Percentiles rank a stretch among this genome's conserved stretches.
Evolutionary conservation across 2,888 invertebrate species (phyloP).

Genomic region (Acheta domesticus): DNA sequence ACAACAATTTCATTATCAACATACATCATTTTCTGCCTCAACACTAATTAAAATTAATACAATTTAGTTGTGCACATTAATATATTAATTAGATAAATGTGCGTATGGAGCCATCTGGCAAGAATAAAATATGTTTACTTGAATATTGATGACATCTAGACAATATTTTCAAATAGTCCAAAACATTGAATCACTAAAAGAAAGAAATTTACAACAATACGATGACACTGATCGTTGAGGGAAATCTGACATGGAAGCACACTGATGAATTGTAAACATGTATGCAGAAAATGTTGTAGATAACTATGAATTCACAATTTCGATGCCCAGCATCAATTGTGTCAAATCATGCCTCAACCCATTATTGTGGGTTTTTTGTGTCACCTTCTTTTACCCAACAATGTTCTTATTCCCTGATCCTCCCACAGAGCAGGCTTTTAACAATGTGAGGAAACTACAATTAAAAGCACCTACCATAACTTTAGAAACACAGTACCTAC

Average conservation of each 20-base stretch:
- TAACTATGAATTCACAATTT: background rate
- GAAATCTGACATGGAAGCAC: background rate
- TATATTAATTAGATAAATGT: background rate
- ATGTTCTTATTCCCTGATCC: background rate
- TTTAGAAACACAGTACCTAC: background rate
- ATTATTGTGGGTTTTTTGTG: background rate
- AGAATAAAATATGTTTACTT: background rate
- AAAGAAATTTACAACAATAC: background rate
- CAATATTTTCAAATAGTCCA: too few relatives aligned
- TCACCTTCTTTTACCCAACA: background rate
- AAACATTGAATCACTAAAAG: background rate
- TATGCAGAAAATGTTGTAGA: background rate
- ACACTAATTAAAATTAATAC: background rate
- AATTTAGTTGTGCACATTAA: background rate
- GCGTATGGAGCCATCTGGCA: background rate
- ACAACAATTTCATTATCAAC: too few relatives aligned
- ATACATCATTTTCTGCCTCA: constrained; percentile 18
- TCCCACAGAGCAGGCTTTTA: background rate
- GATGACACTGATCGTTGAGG: background rate
- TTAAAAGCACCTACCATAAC: background rate
- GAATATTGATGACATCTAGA: too few relatives aligned
- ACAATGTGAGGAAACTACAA: background rate
- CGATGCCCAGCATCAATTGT: background rate
- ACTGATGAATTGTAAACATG: constrained; percentile 3
- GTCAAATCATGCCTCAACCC: background rate